phyloP scores from a whole-genome alignment of 2,113 vertebrate species.

The Microtus richardsoni region DNA sequence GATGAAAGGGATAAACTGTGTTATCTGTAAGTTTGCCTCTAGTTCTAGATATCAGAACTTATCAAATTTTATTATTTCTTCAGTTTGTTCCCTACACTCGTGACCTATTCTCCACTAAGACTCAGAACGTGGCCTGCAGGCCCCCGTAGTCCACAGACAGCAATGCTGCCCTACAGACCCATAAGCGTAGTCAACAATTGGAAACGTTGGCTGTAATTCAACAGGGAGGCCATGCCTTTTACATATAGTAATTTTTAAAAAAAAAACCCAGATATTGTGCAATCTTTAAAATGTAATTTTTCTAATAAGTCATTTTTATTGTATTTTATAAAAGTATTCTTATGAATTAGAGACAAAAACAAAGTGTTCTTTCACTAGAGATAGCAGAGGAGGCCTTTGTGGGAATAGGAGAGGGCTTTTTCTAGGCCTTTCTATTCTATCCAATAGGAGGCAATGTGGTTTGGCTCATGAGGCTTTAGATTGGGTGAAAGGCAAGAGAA shows the following conservation, averaged over 20 bases:
- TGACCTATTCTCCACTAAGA: too few relatives aligned
- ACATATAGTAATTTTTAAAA: neutral
- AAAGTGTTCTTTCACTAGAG: neutral
- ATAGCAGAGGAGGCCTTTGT: neutral
- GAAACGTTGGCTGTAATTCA: neutral
- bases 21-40: neutral
- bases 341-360: neutral
- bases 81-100: neutral
- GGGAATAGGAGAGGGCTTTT: neutral
- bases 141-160: neutral
- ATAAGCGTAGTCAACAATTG: neutral
- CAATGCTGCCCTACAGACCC: neutral
- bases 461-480: neutral
- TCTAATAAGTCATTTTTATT: slow-evolving; percentile 21
- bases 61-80: slow-evolving; percentile 9
- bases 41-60: neutral
- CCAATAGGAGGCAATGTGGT: neutral
- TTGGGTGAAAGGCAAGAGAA: neutral
- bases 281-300: slow-evolving; percentile 26
- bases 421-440: neutral
- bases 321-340: neutral
- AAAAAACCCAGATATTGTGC: neutral
- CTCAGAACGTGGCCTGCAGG: neutral
- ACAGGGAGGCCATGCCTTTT: neutral
- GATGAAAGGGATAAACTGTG: neutral